phyloP scores from a whole-genome alignment of 2,113 vertebrate species.

The Promerops cafer region DNA sequence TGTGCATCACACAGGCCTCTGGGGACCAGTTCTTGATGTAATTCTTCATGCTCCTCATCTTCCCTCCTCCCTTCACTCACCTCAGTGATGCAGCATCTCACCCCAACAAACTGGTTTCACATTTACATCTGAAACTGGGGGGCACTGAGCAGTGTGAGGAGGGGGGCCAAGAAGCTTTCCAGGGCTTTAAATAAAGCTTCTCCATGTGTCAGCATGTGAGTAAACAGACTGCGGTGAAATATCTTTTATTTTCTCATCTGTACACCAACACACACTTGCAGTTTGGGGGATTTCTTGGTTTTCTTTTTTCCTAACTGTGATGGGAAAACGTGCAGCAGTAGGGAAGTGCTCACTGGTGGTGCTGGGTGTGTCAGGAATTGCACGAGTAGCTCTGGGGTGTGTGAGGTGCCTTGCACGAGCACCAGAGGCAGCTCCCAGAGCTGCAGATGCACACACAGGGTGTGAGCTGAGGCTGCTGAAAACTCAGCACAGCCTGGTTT shows the following conservation, averaged over 20 bases:
- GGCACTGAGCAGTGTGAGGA: accelerated
- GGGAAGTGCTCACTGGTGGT: accelerated
- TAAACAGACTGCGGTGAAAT: not conserved
- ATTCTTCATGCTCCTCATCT: not conserved
- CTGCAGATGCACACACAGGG: accelerated
- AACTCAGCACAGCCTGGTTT: not conserved
- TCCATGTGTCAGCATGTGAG: accelerated
- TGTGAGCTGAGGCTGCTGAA: not conserved
- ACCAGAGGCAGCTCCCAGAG: not conserved
- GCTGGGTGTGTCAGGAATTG: not conserved
- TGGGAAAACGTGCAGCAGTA: not conserved
- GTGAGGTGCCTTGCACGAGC: not conserved
- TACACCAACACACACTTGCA: not conserved
- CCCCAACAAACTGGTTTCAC: not conserved
- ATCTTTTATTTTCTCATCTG: not conserved
- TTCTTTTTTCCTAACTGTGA: not conserved
- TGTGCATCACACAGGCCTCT: not conserved
- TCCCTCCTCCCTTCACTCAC: not conserved
- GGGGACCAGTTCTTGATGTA: not conserved
- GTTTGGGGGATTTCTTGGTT: not conserved
- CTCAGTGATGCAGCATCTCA: not conserved
- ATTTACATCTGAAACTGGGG: not conserved
- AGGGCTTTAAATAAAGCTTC: not conserved
- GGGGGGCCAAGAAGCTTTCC: not conserved
- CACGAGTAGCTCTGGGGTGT: accelerated